phyloP scores from a whole-genome alignment of 2,888 invertebrate species.

The Eucera pruinosa region DNA sequence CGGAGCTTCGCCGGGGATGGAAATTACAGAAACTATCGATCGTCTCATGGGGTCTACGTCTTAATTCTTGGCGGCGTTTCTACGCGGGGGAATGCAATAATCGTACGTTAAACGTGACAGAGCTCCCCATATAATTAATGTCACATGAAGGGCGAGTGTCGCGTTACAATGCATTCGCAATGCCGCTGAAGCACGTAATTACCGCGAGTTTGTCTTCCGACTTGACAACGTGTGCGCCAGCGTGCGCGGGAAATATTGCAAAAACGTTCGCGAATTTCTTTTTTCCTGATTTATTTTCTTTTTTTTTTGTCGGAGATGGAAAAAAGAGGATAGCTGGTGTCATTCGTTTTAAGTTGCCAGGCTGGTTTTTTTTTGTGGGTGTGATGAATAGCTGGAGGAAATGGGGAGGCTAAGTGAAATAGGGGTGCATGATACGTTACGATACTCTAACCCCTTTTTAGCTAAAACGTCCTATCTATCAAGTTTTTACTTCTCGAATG shows the following conservation, averaged over 20 bases:
- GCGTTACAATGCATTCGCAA: slow-evolving; percentile 55
- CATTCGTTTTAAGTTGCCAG: too few relatives aligned
- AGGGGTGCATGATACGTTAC: too few relatives aligned
- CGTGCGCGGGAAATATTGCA: slow-evolving; percentile 31
- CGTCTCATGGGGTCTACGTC: slow-evolving; percentile 42
- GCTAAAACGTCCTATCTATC: too few relatives aligned
- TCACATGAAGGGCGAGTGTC: slow-evolving; percentile 30
- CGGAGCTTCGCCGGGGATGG: slow-evolving; percentile 3
- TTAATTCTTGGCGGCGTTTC: slow-evolving; percentile 51
- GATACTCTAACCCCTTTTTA: too few relatives aligned
- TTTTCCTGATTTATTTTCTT: too few relatives aligned
- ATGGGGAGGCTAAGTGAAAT: too few relatives aligned
- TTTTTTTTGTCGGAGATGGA: too few relatives aligned
- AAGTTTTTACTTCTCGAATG: too few relatives aligned
- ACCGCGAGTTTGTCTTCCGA: slow-evolving; percentile 46
- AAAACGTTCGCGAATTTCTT: neutral
- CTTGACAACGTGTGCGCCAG: slow-evolving; percentile 10
- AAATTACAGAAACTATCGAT: slow-evolving; percentile 63
- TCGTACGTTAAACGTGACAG: slow-evolving; percentile 59
- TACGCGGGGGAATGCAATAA: slow-evolving; percentile 61
- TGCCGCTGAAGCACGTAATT: slow-evolving; percentile 56
- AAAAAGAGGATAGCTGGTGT: too few relatives aligned
- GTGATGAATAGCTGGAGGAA: too few relatives aligned
- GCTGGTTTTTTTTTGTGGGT: too few relatives aligned
- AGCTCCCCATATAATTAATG: slow-evolving; percentile 61